These are phyloP conservation scores for Echinarachnius parma DNA, from an alignment of 53 echinoderm and acorn worm genomes.

Conservation along the genomic window DNA sequence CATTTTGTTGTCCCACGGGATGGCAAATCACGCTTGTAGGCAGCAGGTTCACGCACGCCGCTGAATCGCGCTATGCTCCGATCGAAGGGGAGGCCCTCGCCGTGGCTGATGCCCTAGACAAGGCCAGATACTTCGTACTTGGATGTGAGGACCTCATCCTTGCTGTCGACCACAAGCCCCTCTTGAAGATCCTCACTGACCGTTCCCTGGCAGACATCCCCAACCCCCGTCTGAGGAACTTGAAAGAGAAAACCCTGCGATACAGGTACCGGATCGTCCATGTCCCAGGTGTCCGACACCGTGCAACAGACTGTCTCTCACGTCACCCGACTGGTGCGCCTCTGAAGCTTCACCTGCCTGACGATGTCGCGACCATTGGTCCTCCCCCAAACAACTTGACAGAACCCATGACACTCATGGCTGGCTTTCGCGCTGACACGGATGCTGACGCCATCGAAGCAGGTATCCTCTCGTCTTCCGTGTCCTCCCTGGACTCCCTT, in stretches of 20 bases:
- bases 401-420: background rate
- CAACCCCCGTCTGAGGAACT: conserved; percentile 50
- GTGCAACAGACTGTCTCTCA: conserved; percentile 43
- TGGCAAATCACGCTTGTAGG: conserved; percentile 25
- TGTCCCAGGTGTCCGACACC: conserved; percentile 45
- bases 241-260: conserved; percentile 56
- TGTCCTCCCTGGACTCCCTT: background rate
- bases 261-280: conserved; percentile 52
- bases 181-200: conserved; percentile 19
- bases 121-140: conserved; percentile 18
- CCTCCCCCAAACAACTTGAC: background rate
- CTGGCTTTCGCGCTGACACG: background rate
- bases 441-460: background rate
- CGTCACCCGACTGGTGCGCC: conserved; percentile 38
- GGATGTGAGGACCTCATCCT: conserved; percentile 28
- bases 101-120: conserved; percentile 18
- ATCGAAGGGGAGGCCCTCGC: conserved; percentile 27
- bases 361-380: conserved; percentile 15
- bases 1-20: background rate
- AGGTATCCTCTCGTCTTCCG: background rate
- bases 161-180: conserved; percentile 37
- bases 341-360: conserved; percentile 1
- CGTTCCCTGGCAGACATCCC: conserved; percentile 48
- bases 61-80: conserved; percentile 7
- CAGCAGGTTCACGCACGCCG: conserved; percentile 22